Evolutionary conservation across 2,113 vertebrate species (phyloP), one percentile per base, ranked within the genome.

Genomic region (Takifugu bimaculatus): DNA sequence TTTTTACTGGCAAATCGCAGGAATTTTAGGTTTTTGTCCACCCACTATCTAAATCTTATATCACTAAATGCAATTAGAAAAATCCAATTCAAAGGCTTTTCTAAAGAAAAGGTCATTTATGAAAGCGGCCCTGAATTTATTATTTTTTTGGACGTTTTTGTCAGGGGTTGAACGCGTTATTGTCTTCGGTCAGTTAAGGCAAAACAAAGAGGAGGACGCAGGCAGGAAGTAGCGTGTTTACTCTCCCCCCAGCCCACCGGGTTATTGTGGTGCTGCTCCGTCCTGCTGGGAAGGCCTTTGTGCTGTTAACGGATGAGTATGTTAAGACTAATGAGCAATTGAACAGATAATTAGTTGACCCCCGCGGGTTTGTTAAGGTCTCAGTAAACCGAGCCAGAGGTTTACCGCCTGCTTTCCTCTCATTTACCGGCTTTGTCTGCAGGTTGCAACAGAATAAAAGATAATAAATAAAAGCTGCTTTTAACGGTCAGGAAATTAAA

Each of bases 311-410:
- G 5, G 51, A 28, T 9, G 20, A 47, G 50, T 57, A 72, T 65
- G 77, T 88, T 76, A 81, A 73, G 64, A 72, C 65, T 15, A 47
- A 47, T 15, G 15, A 47, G 15, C 13, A 47, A 79, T 81, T 85
- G 75, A 64, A 74, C 14, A 69, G 66, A 71, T 83, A 85, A 88
- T 88, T 80, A 81, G 72, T 11, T 53, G 51, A 62, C 72, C 82
- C 57, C 45, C 10, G 68, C 59, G 66, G 65, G 66, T 70, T 85
- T 73, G 65, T 72, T 66, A 39, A 44, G 65, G 53, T 70, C 50
- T 50, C 27, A 15, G 25, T 13, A 50, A 47, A 47, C 29, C 10
- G 13, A 39, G 35, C 7, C 35, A 39, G 35, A 39, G 35, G 35
- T 39, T 39, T 39, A 39, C 35, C 2, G 35, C 7, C 7, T 11